Evolutionary conservation across 2,113 vertebrate genomes (phyloP), one percentile per base, ranked within the genome.

Genomic region (Thinocorus orbignyianus): DNA sequence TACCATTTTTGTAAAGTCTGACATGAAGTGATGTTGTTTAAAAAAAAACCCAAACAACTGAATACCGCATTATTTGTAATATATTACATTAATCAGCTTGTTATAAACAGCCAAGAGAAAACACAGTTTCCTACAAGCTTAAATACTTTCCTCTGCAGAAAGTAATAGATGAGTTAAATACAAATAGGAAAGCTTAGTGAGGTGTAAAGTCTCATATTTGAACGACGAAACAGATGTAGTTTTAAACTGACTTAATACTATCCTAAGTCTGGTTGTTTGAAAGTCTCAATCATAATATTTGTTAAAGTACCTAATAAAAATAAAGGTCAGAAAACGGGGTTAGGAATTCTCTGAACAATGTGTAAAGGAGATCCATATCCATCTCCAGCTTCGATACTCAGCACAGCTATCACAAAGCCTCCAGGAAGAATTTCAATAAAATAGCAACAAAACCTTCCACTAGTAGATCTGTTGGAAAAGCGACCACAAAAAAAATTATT

Each of bases 211-310:
- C 85, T 88, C 73, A 64, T 79, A 88, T 86, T 66, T 79, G 90
- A 95, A 68, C 79, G 66, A 77, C 39, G 80, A 64, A 69, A 81
- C 24, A 33, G 68, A 37, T 23, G 51, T 81, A 57, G 86, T 95
- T 97, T 39, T 44, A 95, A 94, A 95, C 22, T 90, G 92, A 97
- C 96, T 74, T 89, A 96, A 95, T 65, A 89, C 72, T 66, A 31
- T 90, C 68, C 73, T 25, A 78, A 93, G n/a, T 72, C 93, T 74
- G 78, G 90, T 70, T 94, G 88, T 80, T 85, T 81, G 41, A 93
- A 82, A 90, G 89, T 62, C 71, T 96, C 95, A 74, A 49, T 94
- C 86, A 55, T 66, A 91, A 89, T 73, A 95, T 81, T 79, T 76
- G 55, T 81, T 84, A 13, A 41, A 77, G 71, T 69, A 81, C 20